Evolutionary conservation across 2,797 vertebrate species (phyloP).

Genomic region (Protosalanx chinensis): DNA sequence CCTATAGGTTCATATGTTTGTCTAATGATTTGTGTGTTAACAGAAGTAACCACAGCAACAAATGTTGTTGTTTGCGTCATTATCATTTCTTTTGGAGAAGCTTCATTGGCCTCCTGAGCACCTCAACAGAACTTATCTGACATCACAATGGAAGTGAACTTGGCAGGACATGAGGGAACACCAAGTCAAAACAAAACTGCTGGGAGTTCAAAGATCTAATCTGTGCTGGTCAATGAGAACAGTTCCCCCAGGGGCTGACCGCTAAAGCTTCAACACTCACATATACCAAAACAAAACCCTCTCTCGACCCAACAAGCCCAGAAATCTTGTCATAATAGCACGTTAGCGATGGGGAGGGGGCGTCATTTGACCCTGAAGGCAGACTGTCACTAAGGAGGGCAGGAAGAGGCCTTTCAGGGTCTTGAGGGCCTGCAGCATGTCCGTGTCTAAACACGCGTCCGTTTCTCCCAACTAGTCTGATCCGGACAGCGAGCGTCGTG

Average conservation of each 20-base stretch:
- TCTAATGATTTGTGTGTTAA: too few relatives aligned
- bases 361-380: not conserved
- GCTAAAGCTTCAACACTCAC: not conserved
- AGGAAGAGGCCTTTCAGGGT: not conserved
- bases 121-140: not conserved
- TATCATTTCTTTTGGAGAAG: too few relatives aligned
- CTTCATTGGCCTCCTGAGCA: too few relatives aligned
- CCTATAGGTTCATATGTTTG: too few relatives aligned
- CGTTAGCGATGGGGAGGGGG: not conserved
- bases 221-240: not conserved
- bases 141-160: slow-evolving; percentile 1
- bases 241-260: not conserved
- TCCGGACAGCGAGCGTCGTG: not conserved
- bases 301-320: not conserved
- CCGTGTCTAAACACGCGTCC: slow-evolving; percentile 11
- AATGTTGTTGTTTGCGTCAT: too few relatives aligned
- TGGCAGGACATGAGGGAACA: not conserved
- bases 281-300: too few relatives aligned
- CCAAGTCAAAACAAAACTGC: not conserved
- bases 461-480: not conserved
- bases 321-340: not conserved
- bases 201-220: slow-evolving; percentile 7
- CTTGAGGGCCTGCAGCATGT: slow-evolving; percentile 3
- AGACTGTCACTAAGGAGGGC: not conserved
- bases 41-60: too few relatives aligned